Percentiles rank a stretch among this genome's conserved stretches.
phyloP scores from a whole-genome alignment of 2,888 invertebrate species.

The Campoplex nolae region DNA sequence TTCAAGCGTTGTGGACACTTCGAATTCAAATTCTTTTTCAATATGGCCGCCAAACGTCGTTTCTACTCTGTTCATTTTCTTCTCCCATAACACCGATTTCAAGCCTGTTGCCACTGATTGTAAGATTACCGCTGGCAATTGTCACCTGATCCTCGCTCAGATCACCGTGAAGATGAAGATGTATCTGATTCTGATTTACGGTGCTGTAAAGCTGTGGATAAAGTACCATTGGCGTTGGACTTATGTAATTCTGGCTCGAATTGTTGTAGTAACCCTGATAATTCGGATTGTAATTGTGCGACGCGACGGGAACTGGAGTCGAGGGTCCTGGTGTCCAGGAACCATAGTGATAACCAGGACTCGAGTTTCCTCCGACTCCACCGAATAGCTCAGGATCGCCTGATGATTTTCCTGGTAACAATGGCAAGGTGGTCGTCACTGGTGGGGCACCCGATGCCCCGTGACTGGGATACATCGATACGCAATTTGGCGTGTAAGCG shows the following conservation, averaged over 20 bases:
- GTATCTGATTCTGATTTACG: slow-evolving; percentile 95
- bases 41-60: slow-evolving; percentile 92
- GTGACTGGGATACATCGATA: slow-evolving; percentile 81
- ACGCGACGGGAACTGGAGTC: slow-evolving; percentile 87
- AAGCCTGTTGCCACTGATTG: slow-evolving; percentile 85
- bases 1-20: background rate
- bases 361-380: slow-evolving; percentile 75
- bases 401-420: slow-evolving; percentile 77
- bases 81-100: slow-evolving; percentile 86
- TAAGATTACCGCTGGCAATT: slow-evolving; percentile 85
- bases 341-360: slow-evolving; percentile 82
- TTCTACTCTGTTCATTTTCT: slow-evolving; percentile 86
- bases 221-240: slow-evolving; percentile 89
- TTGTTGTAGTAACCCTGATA: slow-evolving; percentile 91
- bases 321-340: slow-evolving; percentile 85
- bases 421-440: slow-evolving; percentile 72
- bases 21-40: slow-evolving; percentile 82
- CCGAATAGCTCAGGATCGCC: slow-evolving; percentile 78
- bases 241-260: slow-evolving; percentile 87
- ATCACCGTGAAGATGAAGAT: slow-evolving; percentile 90
- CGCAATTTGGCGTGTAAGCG: slow-evolving; percentile 82
- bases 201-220: slow-evolving; percentile 93
- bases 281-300: slow-evolving; percentile 88
- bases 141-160: slow-evolving; percentile 83
- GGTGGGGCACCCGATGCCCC: slow-evolving; percentile 68